Evolutionary conservation across 2,113 vertebrate species (phyloP), one percentile per base, ranked within the genome.

Genomic region (Pipa parva): DNA sequence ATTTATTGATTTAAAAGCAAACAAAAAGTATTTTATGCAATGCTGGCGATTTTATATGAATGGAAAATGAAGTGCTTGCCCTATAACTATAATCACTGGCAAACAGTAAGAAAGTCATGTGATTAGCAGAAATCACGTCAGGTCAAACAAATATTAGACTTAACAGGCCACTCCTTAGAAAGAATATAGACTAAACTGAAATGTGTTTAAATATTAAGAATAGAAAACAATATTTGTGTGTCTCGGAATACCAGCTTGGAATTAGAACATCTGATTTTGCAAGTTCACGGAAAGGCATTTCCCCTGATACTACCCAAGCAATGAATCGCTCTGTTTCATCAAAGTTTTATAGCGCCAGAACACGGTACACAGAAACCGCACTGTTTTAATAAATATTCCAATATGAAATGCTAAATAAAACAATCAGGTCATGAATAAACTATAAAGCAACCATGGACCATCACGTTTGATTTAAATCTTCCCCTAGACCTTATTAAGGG

Each of bases 321-420:
- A 68, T 68, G 64, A 68, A 68, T 68, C 55, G 51, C 56, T 20
- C 18, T 25, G 17, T 37, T 55, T 68, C 64, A 68, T 68, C 55
- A 33, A 68, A 68, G 21, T 59, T 68, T 68, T 26, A 68, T 68
- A 27, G 12, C 27, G 18, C 45, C 45, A 22, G 55, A 49, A n/a
- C 42, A 5, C 29, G 39, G 26, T 59, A 67, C 54, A 59, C n/a
- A 10, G 45, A 68, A 48, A 37, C 56, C n/a, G 58, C 55, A 5
- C 28, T 3, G 54, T 56, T 22, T 45, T 59, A 50, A 67, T 68
- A 68, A 68, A 59, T 68, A 68, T 68, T 37, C 56, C 21, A 68
- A 68, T 51, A 45, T 37, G 54, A 13, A 50, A 18, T 25, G 6
- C 55, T 59, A 37, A 51, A 68, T 68, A 68, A 65, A 59, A 59